Evolutionary conservation across 2,797 vertebrate genomes (phyloP), one percentile per base, ranked within the genome.

Genomic region (Astyanax mexicanus): DNA sequence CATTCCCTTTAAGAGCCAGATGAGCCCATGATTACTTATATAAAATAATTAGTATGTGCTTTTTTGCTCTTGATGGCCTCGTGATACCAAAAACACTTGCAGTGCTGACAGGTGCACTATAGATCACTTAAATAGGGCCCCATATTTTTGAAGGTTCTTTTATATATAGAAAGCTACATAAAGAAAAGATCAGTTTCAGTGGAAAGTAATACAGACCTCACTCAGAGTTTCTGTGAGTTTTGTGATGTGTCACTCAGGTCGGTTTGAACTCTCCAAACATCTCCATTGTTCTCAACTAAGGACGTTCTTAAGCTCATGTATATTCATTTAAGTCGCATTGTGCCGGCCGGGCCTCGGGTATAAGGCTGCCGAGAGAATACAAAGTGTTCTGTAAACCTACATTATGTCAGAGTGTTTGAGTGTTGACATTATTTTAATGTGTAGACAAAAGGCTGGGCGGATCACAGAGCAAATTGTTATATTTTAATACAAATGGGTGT

Each of bases 361-460:
- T 64, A 1, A 79, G 40, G 72, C 69, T 13, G 69, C 44, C 60
- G 55, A 21, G 64, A 54, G 45, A 64, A 65, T 21, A 66, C 51
- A 71, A 70, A 64, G 44, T 32, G 66, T 61, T 81, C 71, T 54
- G 45, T 80, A 83, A 80, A 80, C 61, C 64, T 42, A 60, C 58
- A 81, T 81, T 81, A 81, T 81, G 76, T 44, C 64, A 57, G 77
- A 75, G 68, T 51, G 58, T 78, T 74, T 45, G 40, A 29, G 12
- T 83, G 61, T 83, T 77, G 81, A 54, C 54, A 42, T 58, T 73
- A 74, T 44, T 77, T 69, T 69, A 38, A 57, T 37, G 61, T 80
- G 61, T 74, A 81, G 77, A 87, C 80, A 85, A 78, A 88, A 72
- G 79, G 79, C 38, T 73, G 76, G 82, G 79, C 72, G 81, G 13